Evolutionary conservation across 2,113 vertebrate species (phyloP).

Genomic region (Coryphaenoides rupestris): DNA sequence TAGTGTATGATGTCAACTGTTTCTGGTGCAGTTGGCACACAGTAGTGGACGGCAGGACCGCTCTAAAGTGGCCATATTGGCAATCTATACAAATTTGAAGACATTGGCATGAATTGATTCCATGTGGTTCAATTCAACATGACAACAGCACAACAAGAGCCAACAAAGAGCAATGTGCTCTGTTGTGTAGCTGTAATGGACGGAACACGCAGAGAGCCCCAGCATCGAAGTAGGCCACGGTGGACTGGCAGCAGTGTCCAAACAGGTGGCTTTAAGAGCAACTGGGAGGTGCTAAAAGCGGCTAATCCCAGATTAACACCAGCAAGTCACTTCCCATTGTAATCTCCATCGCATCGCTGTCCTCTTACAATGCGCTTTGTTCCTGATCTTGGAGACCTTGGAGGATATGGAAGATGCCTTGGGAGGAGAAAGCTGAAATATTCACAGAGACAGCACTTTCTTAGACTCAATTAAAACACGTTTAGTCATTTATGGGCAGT

Average conservation of each 20-base stretch:
- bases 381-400: constrained; percentile 36
- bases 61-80: background rate
- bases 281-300: constrained; percentile 49
- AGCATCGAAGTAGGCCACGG: too few species aligned
- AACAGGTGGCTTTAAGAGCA: constrained; percentile 65
- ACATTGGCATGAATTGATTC: too few species aligned
- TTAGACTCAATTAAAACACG: constrained; percentile 43
- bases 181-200: background rate
- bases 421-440: constrained; percentile 56
- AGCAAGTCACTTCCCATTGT: constrained; percentile 59
- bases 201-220: constrained; percentile 4
- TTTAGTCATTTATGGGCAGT: constrained; percentile 59
- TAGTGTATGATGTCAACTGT: background rate
- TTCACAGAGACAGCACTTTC: constrained; percentile 52
- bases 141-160: background rate
- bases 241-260: too few species aligned
- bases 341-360: constrained; percentile 55
- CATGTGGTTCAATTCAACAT: background rate
- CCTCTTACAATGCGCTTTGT: constrained; percentile 62
- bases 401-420: constrained; percentile 46
- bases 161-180: background rate
- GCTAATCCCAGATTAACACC: constrained; percentile 66
- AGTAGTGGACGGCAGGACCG: background rate
- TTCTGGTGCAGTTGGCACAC: background rate
- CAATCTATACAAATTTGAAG: background rate